Conservation (phyloP, 2,797 vertebrate species). For the Sebastes cheni region DNA sequence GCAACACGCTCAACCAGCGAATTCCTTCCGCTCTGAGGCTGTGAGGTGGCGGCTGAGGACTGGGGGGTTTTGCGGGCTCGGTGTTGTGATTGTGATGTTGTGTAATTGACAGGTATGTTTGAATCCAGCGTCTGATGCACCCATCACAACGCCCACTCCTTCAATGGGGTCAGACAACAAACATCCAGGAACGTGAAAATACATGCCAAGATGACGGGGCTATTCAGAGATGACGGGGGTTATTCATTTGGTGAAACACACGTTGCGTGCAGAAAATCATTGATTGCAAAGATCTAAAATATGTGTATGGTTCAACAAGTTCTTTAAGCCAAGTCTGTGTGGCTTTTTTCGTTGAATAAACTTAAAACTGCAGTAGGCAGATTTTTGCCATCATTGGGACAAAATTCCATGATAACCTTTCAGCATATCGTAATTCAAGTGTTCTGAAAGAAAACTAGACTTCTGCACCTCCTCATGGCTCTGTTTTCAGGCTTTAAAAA, state of each 20-base stretch:
- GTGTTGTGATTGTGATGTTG: slow-evolving; percentile 61
- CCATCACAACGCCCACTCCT: neutral
- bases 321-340: neutral
- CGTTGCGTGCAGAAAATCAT: slow-evolving; percentile 21
- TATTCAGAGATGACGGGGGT: slow-evolving; percentile 26
- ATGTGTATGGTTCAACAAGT: neutral
- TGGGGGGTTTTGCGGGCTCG: slow-evolving; percentile 34
- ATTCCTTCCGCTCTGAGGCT: slow-evolving; percentile 76
- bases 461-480: too few relatives aligned
- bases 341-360: neutral
- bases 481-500: too few relatives aligned
- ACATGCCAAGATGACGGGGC: slow-evolving; percentile 55
- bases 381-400: too few relatives aligned
- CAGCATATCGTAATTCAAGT: too few relatives aligned
- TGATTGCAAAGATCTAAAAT: slow-evolving; percentile 6
- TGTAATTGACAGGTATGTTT: slow-evolving; percentile 72
- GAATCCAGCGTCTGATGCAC: slow-evolving; percentile 54
- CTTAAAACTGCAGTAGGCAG: neutral
- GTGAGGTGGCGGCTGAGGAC: slow-evolving; percentile 36
- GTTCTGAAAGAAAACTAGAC: too few relatives aligned
- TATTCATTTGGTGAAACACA: slow-evolving; percentile 42
- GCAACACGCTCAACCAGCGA: slow-evolving; percentile 75
- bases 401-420: too few relatives aligned
- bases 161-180: slow-evolving; percentile 33
- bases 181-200: slow-evolving; percentile 51